Base-by-base conservation (phyloP, 1,140 invertebrate species). In the Drosophila bocqueti region DNA sequence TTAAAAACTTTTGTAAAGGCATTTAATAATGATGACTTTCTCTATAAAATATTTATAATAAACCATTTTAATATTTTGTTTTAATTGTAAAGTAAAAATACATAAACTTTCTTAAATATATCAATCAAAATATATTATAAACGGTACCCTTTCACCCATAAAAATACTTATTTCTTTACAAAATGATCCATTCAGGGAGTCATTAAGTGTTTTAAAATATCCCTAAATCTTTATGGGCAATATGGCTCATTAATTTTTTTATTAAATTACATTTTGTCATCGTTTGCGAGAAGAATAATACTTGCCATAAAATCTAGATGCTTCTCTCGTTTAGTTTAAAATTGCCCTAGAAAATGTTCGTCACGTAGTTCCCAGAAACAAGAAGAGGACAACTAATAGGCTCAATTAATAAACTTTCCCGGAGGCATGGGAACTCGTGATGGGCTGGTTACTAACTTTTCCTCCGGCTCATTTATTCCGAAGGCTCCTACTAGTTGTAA, bases 401-500 rank as follows among this genome's bases (percentile, higher is more conserved):
- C 76, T 66, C 73, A 77, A 77, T 77, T 77, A 77, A 76, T 76
- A 77, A 76, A 77, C 62, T 75, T 76, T 76, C 24, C 46, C 46
- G 24, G 52, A 24, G 50, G 42, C 50, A 34, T 21, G 40, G 29
- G 4, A 55, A 21, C 43, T 50, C 16, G 65, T 40, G 26, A 60
- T 36, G 55, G 49, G 63, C 50, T 58, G 67, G 62, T 64, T 78
- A 77, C 66, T 68, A 75, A 76, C 50, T 76, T 85, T 81, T 77
- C 52, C 72, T 73, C 49, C 63, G 63, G 78, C 78, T 75, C 82
- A 85, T 85, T 84, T 84, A 73, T 66, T 81, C 42, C 67, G 74
- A 86, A 82, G 74, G 75, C 67, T 57, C 57, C 31, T 38, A 64
- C 59, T 49, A 63, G 54, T 57, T 29, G 24, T 49, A 26, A 49